Percentiles rank a stretch among this genome's conserved stretches.
These are phyloP conservation scores for Monarcha castaneiventris DNA, from an alignment of 2,113 vertebrate genomes.

Conservation along the genomic window DNA sequence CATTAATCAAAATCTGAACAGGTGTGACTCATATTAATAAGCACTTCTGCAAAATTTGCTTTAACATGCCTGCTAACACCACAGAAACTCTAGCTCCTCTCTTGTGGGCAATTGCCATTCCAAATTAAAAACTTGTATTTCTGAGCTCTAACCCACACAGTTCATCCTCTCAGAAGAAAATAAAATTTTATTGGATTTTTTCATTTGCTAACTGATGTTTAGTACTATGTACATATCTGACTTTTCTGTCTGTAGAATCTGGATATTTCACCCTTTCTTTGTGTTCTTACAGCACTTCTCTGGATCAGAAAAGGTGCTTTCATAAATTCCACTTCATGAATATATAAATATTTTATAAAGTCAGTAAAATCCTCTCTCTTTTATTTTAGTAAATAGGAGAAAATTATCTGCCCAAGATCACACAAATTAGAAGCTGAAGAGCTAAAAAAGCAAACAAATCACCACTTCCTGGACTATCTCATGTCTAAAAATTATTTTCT, in stretches of 20 bases:
- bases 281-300: not conserved
- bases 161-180: not conserved
- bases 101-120: not conserved
- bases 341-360: not conserved
- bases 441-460: not conserved
- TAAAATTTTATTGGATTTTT: not conserved
- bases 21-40: not conserved
- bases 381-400: not conserved
- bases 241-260: not conserved
- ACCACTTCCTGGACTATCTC: not conserved
- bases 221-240: not conserved
- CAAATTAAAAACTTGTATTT: not conserved
- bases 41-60: not conserved
- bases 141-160: not conserved
- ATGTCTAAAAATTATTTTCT: not conserved
- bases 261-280: not conserved
- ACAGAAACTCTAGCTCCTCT: not conserved
- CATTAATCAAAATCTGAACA: not conserved
- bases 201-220: not conserved
- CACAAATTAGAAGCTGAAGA: not conserved
- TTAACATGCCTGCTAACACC: not conserved
- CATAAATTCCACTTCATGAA: not conserved
- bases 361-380: not conserved
- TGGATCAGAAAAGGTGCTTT: not conserved
- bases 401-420: not conserved